Percentiles rank a stretch among this genome's conserved stretches.
Evolutionary conservation across 2,797 vertebrate genomes (phyloP).

Genomic region (Amniataba percoides): DNA sequence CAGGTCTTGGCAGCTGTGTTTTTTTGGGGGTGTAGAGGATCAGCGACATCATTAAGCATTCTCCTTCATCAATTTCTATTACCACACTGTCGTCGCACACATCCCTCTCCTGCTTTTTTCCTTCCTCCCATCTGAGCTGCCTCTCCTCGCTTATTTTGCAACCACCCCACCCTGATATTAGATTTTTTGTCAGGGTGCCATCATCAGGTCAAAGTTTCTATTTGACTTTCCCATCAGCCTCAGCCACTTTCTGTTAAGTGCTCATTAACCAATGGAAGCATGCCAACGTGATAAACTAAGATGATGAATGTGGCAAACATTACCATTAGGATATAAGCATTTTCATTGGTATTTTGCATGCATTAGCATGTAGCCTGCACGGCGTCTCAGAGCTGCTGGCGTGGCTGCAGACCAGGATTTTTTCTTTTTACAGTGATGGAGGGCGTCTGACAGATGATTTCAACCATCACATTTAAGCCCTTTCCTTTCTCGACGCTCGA

Average conservation of each 20-base stretch:
- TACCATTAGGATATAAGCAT: not conserved
- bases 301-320: not conserved
- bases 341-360: not conserved
- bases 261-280: not conserved
- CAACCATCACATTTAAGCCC: not conserved
- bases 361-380: not conserved
- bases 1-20: not conserved
- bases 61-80: not conserved
- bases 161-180: not conserved
- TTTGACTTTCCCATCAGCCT: not conserved
- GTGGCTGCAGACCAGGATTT: not conserved
- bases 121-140: not conserved
- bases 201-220: slow-evolving; percentile 3
- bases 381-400: not conserved
- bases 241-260: not conserved
- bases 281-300: not conserved
- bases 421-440: not conserved
- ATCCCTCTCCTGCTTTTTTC: not conserved
- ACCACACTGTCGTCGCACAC: not conserved
- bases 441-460: not conserved
- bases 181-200: too few species aligned
- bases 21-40: not conserved
- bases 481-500: not conserved
- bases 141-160: not conserved
- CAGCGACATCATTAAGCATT: slow-evolving; percentile 17